Percentiles rank a stretch among this genome's conserved stretches.
Conservation (phyloP, 2,888 invertebrate species). For the Pristionchus maxplancki region DNA sequence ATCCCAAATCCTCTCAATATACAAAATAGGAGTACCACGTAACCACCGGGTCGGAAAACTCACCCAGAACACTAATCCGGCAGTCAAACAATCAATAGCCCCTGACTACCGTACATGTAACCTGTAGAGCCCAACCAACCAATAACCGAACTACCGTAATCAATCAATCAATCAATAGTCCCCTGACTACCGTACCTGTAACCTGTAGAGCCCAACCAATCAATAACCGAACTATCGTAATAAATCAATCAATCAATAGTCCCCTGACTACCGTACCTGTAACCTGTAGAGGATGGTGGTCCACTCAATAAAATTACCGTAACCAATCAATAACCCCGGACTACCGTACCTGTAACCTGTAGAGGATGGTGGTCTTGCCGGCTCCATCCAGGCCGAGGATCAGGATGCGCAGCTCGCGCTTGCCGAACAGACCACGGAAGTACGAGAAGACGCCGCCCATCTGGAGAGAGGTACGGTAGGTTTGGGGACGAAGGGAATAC, state of each 20-base stretch:
- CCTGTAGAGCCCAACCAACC: slow-evolving; percentile 83
- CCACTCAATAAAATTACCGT: slow-evolving; percentile 62
- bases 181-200: slow-evolving; percentile 88
- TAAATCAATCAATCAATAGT: not conserved
- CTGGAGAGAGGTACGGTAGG: not conserved
- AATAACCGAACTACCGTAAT: not conserved
- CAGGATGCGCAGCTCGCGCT: slow-evolving; percentile 81
- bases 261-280: slow-evolving; percentile 87
- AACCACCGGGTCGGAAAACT: not conserved
- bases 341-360: slow-evolving; percentile 91
- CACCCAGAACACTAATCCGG: no score
- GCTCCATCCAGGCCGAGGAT: slow-evolving; percentile 82
- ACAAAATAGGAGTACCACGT: no score
- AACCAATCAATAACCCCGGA: not conserved
- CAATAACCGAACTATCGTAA: not conserved
- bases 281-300: slow-evolving; percentile 96
- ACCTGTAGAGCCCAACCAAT: slow-evolving; percentile 83
- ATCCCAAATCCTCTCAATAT: no score
- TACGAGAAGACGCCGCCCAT: slow-evolving; percentile 94
- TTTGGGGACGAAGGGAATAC: not conserved
- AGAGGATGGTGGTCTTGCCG: slow-evolving; percentile 95
- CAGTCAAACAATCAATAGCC: not conserved
- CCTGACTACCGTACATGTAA: slow-evolving; percentile 89
- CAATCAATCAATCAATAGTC: not conserved
- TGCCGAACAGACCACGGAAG: slow-evolving; percentile 88